Percentiles rank a stretch among this genome's conserved stretches.
phyloP scores from a whole-genome alignment of 2,113 vertebrate genomes.

The Ovis aries region DNA sequence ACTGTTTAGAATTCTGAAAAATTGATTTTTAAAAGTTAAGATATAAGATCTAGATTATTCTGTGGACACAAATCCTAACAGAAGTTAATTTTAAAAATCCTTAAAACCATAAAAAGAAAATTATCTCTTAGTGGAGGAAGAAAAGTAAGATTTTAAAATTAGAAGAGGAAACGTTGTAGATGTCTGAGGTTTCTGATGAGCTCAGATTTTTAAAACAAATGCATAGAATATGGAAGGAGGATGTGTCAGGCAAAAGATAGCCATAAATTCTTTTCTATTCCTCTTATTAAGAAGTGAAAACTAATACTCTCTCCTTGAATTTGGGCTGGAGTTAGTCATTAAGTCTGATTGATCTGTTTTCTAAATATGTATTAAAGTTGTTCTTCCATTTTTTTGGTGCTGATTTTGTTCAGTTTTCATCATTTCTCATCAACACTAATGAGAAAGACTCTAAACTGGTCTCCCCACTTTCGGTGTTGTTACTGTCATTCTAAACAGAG shows the following conservation, averaged over 20 bases:
- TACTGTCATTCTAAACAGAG: not conserved
- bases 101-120: not conserved
- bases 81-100: not conserved
- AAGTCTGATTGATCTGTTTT: not conserved
- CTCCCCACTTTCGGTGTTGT: not conserved
- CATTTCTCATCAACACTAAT: not conserved
- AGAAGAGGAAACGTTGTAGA: not conserved
- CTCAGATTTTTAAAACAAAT: not conserved
- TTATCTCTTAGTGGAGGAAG: not conserved
- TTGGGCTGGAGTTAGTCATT: not conserved
- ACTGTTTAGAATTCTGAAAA: not conserved
- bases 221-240: not conserved
- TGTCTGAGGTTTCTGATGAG: not conserved
- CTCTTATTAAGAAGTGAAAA: not conserved
- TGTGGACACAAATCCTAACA: not conserved
- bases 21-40: not conserved
- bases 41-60: not conserved
- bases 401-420: not conserved
- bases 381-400: not conserved
- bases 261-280: not conserved
- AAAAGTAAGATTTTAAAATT: conserved; percentile 2
- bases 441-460: not conserved
- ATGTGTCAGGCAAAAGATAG: not conserved
- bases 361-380: not conserved
- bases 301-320: not conserved